Percentiles rank a stretch among this genome's conserved stretches.
phyloP scores from a whole-genome alignment of 2,113 vertebrate species.

The Myodes glareolus region DNA sequence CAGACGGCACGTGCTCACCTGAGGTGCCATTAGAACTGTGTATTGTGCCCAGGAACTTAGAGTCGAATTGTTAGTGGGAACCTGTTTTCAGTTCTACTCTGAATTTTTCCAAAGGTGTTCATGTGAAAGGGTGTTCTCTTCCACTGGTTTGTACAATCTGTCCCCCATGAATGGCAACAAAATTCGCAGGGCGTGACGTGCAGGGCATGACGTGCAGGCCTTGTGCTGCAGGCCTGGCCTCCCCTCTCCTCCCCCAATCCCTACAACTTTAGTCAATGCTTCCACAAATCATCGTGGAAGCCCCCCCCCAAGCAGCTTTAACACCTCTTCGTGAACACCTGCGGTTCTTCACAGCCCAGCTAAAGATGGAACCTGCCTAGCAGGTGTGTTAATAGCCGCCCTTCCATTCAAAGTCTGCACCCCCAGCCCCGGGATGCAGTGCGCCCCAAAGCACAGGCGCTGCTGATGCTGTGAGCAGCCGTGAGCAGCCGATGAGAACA shows the following conservation, averaged over 20 bases:
- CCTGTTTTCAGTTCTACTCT: not conserved
- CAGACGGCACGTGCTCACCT: not conserved
- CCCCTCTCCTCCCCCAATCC: not conserved
- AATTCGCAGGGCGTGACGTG: not conserved
- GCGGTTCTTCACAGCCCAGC: slow-evolving; percentile 51
- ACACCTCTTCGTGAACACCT: slow-evolving; percentile 16
- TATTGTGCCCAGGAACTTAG: not conserved
- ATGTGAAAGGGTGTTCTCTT: not conserved
- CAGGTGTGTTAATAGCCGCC: slow-evolving; percentile 29
- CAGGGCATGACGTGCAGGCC: not conserved
- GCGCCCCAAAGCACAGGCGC: not conserved
- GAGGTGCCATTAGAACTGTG: not conserved
- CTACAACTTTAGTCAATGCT: not conserved
- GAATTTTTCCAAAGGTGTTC: not conserved
- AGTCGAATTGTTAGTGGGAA: not conserved
- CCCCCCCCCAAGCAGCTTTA: not conserved
- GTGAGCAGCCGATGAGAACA: not conserved
- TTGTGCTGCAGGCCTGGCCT: not conserved
- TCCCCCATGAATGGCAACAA: not conserved
- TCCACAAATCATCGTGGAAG: not conserved
- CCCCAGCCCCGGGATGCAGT: not conserved
- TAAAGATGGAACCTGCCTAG: slow-evolving; percentile 63
- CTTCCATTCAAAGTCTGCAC: not conserved
- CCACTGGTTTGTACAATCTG: not conserved
- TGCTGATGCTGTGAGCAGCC: not conserved